Evolutionary conservation across 2,888 invertebrate species (phyloP).

Genomic region (Drosophila rellima): DNA sequence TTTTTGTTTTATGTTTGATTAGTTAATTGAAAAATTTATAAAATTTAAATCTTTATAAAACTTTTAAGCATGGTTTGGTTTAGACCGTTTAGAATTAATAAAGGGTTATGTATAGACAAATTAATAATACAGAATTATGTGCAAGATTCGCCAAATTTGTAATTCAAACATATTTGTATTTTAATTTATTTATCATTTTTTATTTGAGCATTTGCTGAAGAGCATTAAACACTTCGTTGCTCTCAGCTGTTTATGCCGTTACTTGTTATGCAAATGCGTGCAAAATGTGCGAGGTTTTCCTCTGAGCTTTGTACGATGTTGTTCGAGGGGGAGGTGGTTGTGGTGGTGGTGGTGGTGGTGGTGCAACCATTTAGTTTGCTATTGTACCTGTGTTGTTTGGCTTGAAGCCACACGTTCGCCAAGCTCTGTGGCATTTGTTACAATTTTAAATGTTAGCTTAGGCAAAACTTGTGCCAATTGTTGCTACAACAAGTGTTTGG

Average conservation of each 20-base stretch:
- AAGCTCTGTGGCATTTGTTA: conserved; percentile 79
- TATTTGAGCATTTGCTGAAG: conserved; percentile 14
- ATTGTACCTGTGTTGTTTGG: conserved; percentile 55
- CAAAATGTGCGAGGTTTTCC: conserved; percentile 77
- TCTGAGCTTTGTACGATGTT: conserved; percentile 32
- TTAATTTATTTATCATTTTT: background rate
- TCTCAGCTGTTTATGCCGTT: conserved; percentile 17
- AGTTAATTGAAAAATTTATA: no score
- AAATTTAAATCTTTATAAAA: no score
- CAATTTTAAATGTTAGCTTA: conserved; percentile 81
- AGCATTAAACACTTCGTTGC: conserved; percentile 45
- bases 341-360: conserved; percentile 41
- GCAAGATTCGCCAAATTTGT: background rate
- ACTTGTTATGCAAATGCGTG: conserved; percentile 81
- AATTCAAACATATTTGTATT: background rate
- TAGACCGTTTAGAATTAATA: no score
- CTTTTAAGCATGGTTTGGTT: no score
- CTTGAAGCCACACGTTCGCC: conserved; percentile 76
- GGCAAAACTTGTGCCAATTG: conserved; percentile 79
- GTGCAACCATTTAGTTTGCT: conserved; percentile 38
- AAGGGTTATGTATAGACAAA: background rate
- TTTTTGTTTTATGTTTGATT: no score
- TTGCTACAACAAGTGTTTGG: conserved; percentile 78
- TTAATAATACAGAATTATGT: background rate
- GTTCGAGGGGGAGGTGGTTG: conserved; percentile 5